phyloP scores from a whole-genome alignment of 1,140 invertebrate genomes.

The Cotesia glomerata region DNA sequence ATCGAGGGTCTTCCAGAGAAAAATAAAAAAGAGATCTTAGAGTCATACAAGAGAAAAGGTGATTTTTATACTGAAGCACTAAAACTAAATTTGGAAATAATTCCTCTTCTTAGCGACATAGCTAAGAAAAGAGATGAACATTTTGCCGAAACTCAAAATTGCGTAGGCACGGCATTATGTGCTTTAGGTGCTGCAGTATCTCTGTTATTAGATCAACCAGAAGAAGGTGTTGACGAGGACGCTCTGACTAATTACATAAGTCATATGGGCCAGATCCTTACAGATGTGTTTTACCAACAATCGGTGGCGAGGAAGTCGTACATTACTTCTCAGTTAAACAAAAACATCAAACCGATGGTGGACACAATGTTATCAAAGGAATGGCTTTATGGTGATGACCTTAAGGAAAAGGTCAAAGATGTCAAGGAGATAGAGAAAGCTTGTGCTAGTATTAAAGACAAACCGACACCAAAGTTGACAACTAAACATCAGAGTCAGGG shows the following conservation, averaged over 20 bases:
- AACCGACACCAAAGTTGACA: background rate
- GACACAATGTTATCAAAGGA: constrained; percentile 39
- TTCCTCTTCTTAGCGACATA: constrained; percentile 13
- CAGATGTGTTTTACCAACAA: constrained; percentile 38
- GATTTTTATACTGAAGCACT: constrained; percentile 31
- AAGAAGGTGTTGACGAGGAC: constrained; percentile 22
- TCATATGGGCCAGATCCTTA: constrained; percentile 28
- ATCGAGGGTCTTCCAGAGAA: constrained; percentile 43
- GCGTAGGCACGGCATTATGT: constrained; percentile 23
- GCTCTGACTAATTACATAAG: constrained; percentile 26
- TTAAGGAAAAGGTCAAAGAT: constrained; percentile 24
- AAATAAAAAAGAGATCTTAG: constrained; percentile 10
- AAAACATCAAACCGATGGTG: constrained; percentile 40
- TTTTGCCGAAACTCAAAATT: constrained; percentile 29
- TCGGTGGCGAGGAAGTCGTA: constrained; percentile 30
- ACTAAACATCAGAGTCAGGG: constrained; percentile 12
- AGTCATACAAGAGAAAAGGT: constrained; percentile 23
- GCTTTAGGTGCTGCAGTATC: constrained; percentile 25
- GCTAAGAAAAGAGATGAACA: constrained; percentile 31
- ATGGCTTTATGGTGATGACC: constrained; percentile 38
- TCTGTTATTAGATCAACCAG: constrained; percentile 23
- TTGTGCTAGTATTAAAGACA: constrained; percentile 27
- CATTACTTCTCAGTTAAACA: constrained; percentile 28
- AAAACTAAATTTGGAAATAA: constrained; percentile 28
- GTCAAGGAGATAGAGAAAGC: constrained; percentile 31